These are phyloP conservation scores for Hippotragus niger DNA, from an alignment of 2,113 vertebrate genomes.

Conservation along the genomic window DNA sequence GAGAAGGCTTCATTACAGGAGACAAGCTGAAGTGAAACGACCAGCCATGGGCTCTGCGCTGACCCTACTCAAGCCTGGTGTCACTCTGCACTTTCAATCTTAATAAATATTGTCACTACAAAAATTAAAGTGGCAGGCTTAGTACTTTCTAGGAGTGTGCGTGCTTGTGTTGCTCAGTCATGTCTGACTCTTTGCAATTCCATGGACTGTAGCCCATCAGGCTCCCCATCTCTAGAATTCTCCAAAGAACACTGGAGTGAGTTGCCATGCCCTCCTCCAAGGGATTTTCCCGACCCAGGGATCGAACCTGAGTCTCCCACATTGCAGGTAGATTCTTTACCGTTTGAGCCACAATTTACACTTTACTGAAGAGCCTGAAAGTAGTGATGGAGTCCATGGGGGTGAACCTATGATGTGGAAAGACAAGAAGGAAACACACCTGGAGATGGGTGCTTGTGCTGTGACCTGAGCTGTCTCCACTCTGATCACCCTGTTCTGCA, in stretches of 20 bases:
- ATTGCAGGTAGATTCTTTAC: neutral
- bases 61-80: neutral
- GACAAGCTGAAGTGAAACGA: neutral
- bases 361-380: neutral
- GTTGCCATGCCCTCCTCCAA: neutral
- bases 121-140: too few species aligned
- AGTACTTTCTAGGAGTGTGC: accelerated
- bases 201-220: neutral
- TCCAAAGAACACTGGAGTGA: neutral
- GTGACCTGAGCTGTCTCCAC: neutral
- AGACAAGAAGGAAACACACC: accelerated
- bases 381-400: neutral
- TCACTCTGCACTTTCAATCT: neutral
- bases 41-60: neutral
- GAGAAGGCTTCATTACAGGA: neutral
- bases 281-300: neutral
- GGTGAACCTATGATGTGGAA: too few species aligned
- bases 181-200: neutral
- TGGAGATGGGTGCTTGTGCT: neutral
- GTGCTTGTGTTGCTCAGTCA: neutral
- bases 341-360: neutral
- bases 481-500: neutral
- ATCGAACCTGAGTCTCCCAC: neutral
- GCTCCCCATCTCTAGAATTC: neutral
- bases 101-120: neutral